Evolutionary conservation across 2,888 invertebrate species (phyloP), one percentile per base, ranked within the genome.

Genomic region (Athripsodes cinereus): DNA sequence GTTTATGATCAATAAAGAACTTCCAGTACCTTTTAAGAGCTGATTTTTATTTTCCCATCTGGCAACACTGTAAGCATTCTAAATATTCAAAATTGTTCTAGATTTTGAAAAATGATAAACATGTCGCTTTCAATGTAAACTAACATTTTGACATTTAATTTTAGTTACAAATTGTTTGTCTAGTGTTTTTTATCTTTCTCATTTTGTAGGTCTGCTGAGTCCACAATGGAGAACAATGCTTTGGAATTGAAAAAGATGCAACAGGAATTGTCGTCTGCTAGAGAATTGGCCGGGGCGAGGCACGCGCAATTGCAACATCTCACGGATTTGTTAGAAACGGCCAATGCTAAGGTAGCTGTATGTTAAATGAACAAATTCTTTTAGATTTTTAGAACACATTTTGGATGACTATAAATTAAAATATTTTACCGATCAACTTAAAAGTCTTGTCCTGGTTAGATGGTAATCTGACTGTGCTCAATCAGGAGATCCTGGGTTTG

Each of bases 271-370:
- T 81, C 82, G 10, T 79, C 83, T 60, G 84, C 88, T 53, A 84
- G 85, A 64, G 92, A 93, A 68, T 82, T 87, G 63, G 82, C 86
- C 31, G 86, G 86, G 2, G 87, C 87, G 59, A 79, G 87, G 21
- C 86, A 86, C 68, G 90, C 92, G 64, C 94, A 95, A 75, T 83
- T 92, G 51, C 84, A 85, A 66, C 81, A 90, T 50, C 76, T 92
- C 63, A 84, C 84, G 18, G 89, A 89, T 53, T 74, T 92, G 58
- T 75, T 94, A 18, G 93, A 93, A 62, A 90, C 89, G 70, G 92
- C 93, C 6, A 84, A 90, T 67, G 86, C 89, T 2, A 93, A 94
- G 79, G 84, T 85, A 66, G 66, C 3, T n/a, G n/a, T n/a, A n/a
- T n/a, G n/a, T n/a, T n/a, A n/a, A n/a, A 59, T 58, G 21, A n/a